These are phyloP conservation scores for Bellardia bayeri DNA, from an alignment of 2,888 invertebrate genomes.

Conservation along the genomic window DNA sequence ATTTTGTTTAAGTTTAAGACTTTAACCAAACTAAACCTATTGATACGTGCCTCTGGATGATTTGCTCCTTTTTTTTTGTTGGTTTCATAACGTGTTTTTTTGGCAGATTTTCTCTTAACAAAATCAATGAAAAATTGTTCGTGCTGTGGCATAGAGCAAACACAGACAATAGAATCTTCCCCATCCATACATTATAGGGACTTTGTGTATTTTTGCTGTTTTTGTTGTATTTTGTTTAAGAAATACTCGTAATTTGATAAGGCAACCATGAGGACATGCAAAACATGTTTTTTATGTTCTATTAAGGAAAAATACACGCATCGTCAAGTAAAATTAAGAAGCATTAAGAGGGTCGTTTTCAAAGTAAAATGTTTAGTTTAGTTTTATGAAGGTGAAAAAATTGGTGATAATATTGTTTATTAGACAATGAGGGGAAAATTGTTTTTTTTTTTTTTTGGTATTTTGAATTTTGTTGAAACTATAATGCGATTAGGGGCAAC, in stretches of 20 bases:
- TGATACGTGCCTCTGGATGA: slow-evolving; percentile 57
- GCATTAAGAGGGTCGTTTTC: not conserved
- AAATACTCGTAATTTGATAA: slow-evolving; percentile 18
- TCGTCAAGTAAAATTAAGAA: not conserved
- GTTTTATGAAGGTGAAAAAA: slow-evolving; percentile 7
- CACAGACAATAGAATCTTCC: slow-evolving; percentile 41
- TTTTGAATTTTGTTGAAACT: not conserved
- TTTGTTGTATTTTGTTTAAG: slow-evolving; percentile 4
- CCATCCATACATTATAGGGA: not conserved
- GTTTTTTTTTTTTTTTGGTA: not conserved
- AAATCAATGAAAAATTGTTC: slow-evolving; percentile 49
- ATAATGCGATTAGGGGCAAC: not conserved
- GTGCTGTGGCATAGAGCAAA: slow-evolving; percentile 46
- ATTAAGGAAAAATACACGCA: slow-evolving; percentile 20
- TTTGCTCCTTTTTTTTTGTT: slow-evolving; percentile 49
- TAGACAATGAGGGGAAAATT: not conserved
- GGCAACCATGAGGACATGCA: slow-evolving; percentile 55
- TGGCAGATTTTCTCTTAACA: not conserved
- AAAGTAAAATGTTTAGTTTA: not conserved
- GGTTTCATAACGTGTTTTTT: slow-evolving; percentile 20
- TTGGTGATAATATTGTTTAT: not conserved
- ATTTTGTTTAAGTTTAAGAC: slow-evolving; percentile 49
- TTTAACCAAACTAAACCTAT: slow-evolving; percentile 50
- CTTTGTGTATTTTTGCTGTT: not conserved
- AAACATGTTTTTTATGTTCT: slow-evolving; percentile 43